Base-by-base conservation (phyloP, 2,797 vertebrate genomes). In the Neomorphus geoffroyi region DNA sequence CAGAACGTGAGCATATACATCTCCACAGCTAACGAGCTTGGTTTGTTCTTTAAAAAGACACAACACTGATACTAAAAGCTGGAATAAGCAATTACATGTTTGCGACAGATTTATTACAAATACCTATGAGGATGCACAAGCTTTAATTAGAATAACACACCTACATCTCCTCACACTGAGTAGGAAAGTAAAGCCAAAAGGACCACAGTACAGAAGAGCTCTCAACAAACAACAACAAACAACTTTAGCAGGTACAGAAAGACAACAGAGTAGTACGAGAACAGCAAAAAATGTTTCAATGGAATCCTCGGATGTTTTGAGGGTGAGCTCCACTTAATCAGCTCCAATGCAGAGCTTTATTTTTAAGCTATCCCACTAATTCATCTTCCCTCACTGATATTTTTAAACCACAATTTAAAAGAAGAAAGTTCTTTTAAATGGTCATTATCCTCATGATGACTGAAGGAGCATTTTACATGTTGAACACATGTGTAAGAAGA, bases 211-310 rank as follows among this genome's bases (percentile, higher is more conserved):
- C 7, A 7, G 78, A 95, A 74, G 50, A 94, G 80, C 82, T 95
- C 92, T 93, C 92, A 82, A n/a, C n/a, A n/a, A n/a, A n/a, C n/a
- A 78, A 64, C 91, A 70, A 96, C 73, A 94, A 90, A 95, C 48
- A 41, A 57, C 64, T 83, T 74, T 45, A 92, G 53, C 14, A n/a
- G 12, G 17, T 60, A 89, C 57, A 26, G 37, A 88, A 94, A 94
- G 53, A 92, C 81, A 70, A 28, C 50, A 93, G 51, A 53, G 23
- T 60, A 93, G 81, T 35, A 82, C 35, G 77, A 46, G 2, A n/a
- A 5, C 35, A 69, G 45, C 35, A 27, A 74, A 92, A 84, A 94
- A 91, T 32, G 39, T 32, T 61, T 72, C 11, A 4, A 6, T n/a
- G 45, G 46, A 90, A 56, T 77, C 51, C 48, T 72, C 0, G 0